Base-by-base conservation (phyloP, 1,140 invertebrate genomes). In the Agrypnia vestita region DNA sequence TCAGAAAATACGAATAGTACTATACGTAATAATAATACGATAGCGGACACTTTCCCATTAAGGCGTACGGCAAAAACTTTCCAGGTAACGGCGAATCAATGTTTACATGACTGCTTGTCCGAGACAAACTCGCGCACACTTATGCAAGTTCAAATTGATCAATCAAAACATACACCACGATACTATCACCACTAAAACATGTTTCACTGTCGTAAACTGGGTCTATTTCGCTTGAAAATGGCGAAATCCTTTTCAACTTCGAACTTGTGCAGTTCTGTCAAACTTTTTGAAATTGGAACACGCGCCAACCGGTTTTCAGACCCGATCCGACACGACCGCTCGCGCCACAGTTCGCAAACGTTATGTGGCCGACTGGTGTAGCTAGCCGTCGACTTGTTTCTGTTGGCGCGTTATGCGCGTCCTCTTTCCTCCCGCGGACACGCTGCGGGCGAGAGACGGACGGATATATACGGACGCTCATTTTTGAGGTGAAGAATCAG, bases 231-330 rank as follows among this genome's bases (percentile, higher is more conserved):
- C 35, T 21, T 21, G 55, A n/a, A n/a, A 62, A 43, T 12, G 13
- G 25, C 6, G 21, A 59, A 43, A 43, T 43, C 19, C 13, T 62
- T 62, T 35, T 25, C n/a, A n/a, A 13, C 19, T 46, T 69, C 46
- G 44, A 69, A 67, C 43, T 43, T 51, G 10, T 43, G 59, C 25
- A 62, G 62, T 67, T 67, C 43, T 47, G 62, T 67, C 62, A 44
- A 69, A 73, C 19, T 55, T 73, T 69, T 73, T 73, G 69, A 73
- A 73, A 11, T 73, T 73, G 25, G 69, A 73, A 73, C 69, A 73
- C 69, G 69, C 69, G 69, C 69, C 64, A 46, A 55, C 69, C 69
- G 64, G 64, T 73, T 73, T 53, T 7, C 11, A 35, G 19, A 13
- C 15, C 44, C 67, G 43, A 9, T 19, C 47, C 49, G 64, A 51